These are phyloP conservation scores for Agrotis ipsilon DNA, from an alignment of 2,888 invertebrate species.

Conservation along the genomic window DNA sequence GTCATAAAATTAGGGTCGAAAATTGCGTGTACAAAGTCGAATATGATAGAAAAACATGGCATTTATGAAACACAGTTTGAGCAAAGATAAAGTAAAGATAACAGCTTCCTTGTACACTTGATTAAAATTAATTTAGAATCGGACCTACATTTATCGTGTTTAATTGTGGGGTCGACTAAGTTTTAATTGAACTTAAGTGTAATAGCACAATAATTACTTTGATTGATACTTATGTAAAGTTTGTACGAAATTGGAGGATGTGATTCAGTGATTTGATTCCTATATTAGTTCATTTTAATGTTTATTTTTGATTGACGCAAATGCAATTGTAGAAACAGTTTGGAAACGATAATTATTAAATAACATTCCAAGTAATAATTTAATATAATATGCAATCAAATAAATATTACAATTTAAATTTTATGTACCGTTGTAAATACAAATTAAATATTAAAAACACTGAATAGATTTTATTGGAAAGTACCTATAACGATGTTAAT, in stretches of 20 bases:
- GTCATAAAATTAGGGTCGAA: constrained; percentile 41
- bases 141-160: constrained; percentile 28
- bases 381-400: too few species aligned
- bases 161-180: constrained; percentile 45
- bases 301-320: not conserved
- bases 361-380: too few species aligned
- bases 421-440: not conserved
- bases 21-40: constrained; percentile 27
- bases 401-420: too few species aligned
- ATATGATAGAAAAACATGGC: constrained; percentile 51
- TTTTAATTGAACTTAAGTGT: constrained; percentile 45
- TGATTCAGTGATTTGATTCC: constrained; percentile 21
- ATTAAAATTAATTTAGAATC: constrained; percentile 57
- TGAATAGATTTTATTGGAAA: not conserved
- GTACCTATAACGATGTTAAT: not conserved
- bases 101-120: constrained; percentile 49
- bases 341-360: too few species aligned
- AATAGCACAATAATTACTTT: constrained; percentile 40
- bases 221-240: constrained; percentile 49
- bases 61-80: constrained; percentile 59
- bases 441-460: not conserved
- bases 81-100: constrained; percentile 53
- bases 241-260: constrained; percentile 7
- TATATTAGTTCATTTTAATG: constrained; percentile 10
- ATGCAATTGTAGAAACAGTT: not conserved